phyloP scores from a whole-genome alignment of 2,113 vertebrate genomes.

The Isurus oxyrinchus region DNA sequence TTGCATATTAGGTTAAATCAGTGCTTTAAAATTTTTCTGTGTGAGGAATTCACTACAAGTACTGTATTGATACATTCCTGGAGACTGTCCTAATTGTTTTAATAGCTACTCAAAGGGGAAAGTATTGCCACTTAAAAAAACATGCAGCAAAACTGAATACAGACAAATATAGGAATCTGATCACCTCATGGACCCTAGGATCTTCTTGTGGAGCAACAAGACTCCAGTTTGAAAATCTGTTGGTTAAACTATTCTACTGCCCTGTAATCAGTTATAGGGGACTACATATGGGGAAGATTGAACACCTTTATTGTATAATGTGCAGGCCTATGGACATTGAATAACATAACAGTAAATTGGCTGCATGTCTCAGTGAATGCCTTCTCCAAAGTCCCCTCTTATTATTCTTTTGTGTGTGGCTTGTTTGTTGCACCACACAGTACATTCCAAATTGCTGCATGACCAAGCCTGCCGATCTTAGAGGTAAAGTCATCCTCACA shows the following conservation, averaged over 20 bases:
- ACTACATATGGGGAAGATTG: background rate
- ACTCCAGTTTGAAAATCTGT: background rate
- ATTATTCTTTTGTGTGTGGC: background rate
- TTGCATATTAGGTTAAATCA: background rate
- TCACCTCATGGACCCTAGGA: background rate
- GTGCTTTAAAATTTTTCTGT: background rate
- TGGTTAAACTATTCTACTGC: no score
- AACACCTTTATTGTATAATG: no score
- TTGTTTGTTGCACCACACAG: background rate
- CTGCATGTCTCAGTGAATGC: background rate
- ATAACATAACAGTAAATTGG: background rate
- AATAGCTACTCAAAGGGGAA: background rate
- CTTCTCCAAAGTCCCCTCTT: background rate
- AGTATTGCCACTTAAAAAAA: background rate
- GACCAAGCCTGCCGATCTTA: background rate
- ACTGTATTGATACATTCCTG: background rate
- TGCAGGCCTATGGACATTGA: background rate
- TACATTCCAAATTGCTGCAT: background rate
- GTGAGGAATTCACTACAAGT: background rate
- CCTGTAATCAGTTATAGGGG: no score
- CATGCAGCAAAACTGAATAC: background rate
- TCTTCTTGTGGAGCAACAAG: background rate
- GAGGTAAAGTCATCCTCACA: background rate
- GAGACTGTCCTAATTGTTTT: background rate
- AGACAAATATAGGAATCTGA: background rate